Evolutionary conservation across 2,113 vertebrate species (phyloP).

Genomic region (Centropristis striata): DNA sequence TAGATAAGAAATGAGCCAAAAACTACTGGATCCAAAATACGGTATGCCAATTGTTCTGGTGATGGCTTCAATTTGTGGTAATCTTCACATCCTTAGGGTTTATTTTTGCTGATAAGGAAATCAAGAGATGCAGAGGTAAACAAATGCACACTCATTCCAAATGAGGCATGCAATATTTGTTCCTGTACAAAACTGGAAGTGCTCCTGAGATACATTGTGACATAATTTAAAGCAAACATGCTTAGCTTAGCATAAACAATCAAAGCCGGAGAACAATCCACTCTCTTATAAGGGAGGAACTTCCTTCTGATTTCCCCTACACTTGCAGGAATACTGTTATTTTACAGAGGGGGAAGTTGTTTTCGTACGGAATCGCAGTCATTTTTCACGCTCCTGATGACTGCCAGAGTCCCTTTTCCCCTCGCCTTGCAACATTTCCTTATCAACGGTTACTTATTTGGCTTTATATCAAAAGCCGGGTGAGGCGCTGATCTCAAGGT

Average conservation of each 20-base stretch:
- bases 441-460: constrained; percentile 73
- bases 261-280: constrained; percentile 73
- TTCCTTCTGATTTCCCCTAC: constrained; percentile 74
- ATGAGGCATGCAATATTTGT: constrained; percentile 72
- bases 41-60: constrained; percentile 20
- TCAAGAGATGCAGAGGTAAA: constrained; percentile 61
- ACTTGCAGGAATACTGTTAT: constrained; percentile 71
- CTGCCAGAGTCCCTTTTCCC: constrained; percentile 59
- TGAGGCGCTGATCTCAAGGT: constrained; percentile 57
- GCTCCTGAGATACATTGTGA: constrained; percentile 69
- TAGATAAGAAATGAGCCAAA: constrained; percentile 35
- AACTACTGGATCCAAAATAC: constrained; percentile 19
- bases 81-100: constrained; percentile 35
- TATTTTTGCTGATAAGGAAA: constrained; percentile 57
- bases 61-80: constrained; percentile 48
- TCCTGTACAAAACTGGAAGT: constrained; percentile 65
- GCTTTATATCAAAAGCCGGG: constrained; percentile 63
- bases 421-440: constrained; percentile 70
- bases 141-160: constrained; percentile 66
- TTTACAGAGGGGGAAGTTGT: constrained; percentile 67
- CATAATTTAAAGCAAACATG: constrained; percentile 81
- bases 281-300: constrained; percentile 71
- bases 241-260: constrained; percentile 78
- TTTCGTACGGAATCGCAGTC: constrained; percentile 65
- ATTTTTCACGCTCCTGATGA: constrained; percentile 73